Percentiles rank a stretch among this genome's conserved stretches.
Evolutionary conservation across 2,888 invertebrate genomes (phyloP).

Genomic region (Tipula confusa): DNA sequence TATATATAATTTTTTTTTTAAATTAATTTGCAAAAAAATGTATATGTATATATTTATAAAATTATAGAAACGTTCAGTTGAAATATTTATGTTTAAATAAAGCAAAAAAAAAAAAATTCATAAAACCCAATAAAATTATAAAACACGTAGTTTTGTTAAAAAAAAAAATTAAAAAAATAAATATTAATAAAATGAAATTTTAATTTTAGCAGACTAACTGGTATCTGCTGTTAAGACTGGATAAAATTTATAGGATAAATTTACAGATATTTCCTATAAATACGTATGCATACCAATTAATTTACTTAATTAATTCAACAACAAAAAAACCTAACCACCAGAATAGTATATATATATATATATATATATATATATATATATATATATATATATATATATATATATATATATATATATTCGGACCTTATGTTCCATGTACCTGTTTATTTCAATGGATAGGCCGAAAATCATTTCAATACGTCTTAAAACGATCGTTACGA

Average conservation of each 20-base stretch:
- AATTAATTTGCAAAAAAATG: constrained; percentile 3
- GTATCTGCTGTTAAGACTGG: too few species aligned
- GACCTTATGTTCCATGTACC: too few species aligned
- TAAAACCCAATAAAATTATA: not conserved
- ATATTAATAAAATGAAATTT: not conserved
- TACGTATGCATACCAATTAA: not conserved
- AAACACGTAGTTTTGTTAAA: not conserved
- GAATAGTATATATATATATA: not conserved
- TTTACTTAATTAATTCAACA: not conserved
- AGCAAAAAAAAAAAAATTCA: not conserved
- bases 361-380: too few species aligned
- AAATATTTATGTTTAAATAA: not conserved
- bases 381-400: too few species aligned
- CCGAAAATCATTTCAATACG: too few species aligned
- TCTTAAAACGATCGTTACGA: too few species aligned
- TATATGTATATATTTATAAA: too few species aligned
- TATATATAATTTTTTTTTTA: not conserved
- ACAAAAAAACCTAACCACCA: not conserved
- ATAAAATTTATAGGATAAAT: too few species aligned
- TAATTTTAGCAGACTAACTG: not conserved
- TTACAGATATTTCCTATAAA: not conserved
- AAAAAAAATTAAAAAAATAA: not conserved
- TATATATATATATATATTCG: too few species aligned
- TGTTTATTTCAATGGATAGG: too few species aligned
- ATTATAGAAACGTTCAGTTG: not conserved